These are phyloP conservation scores for Phylloscopus trochilus DNA, from an alignment of 2,113 vertebrate species.

Conservation along the genomic window DNA sequence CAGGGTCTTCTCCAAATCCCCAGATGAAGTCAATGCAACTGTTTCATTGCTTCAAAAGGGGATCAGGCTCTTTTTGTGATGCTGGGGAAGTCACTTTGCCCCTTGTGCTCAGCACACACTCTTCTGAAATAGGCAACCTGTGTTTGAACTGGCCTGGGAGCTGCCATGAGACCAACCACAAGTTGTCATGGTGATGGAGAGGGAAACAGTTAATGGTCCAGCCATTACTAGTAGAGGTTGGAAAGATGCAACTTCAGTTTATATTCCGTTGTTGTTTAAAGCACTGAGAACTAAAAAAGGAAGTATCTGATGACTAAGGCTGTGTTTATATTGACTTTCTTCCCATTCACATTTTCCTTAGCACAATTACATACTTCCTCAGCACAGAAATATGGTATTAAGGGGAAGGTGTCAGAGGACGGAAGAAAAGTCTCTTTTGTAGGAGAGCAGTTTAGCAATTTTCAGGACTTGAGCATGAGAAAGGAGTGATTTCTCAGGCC, in stretches of 20 bases:
- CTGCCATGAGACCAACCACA: background rate
- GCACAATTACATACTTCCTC: background rate
- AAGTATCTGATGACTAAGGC: background rate
- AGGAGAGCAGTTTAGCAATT: background rate
- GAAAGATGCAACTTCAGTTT: background rate
- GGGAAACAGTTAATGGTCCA: background rate
- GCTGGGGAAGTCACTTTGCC: background rate
- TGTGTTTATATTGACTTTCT: background rate
- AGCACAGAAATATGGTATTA: background rate
- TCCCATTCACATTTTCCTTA: background rate
- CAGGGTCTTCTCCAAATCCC: background rate
- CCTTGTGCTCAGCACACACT: background rate
- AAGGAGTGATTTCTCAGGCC: background rate
- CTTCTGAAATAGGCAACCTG: background rate
- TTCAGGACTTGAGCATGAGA: fast-evolving
- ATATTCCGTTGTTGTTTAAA: background rate
- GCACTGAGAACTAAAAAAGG: background rate
- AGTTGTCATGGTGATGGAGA: background rate
- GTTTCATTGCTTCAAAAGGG: background rate
- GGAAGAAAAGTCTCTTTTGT: background rate
- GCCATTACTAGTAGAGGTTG: background rate
- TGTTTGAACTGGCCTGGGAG: background rate
- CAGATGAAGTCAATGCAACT: background rate
- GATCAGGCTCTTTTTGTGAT: background rate
- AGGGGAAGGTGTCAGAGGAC: background rate